Evolutionary conservation across 2,888 invertebrate species (phyloP), one percentile per base, ranked within the genome.

Genomic region (Seira sanloemensis): DNA sequence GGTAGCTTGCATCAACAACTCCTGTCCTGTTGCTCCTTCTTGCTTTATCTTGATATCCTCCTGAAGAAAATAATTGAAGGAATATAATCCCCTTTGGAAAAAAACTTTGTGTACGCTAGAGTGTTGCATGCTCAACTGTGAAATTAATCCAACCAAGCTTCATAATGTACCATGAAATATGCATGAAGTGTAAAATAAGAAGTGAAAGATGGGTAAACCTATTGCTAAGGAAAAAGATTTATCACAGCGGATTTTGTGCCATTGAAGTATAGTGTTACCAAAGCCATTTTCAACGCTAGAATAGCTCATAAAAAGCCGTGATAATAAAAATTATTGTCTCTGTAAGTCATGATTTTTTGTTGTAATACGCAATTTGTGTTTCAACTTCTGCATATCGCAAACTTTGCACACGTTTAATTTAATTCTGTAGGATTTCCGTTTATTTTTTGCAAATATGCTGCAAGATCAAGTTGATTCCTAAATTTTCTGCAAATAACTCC

Each of bases 161-260:
- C 72, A 80, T 80, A 80, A 80, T 80, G 26, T 26, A 74, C 80
- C 80, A 80, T 80, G 80, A 80, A 80, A 80, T 80, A 80, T 80
- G 80, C 80, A 80, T 80, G 80, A 80, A 80, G 80, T 68, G 68
- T 54, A 50, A 37, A 65, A 68, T 50, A 73, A 74, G 58, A 69
- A 50, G 16, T 50, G 50, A 50, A 50, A 62, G 62, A 62, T 62
- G 62, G 62, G 21, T 62, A 58, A 58, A 58, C 58, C 2, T 58
- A 62, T 62, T 16, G n/a, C n/a, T n/a, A 62, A 21, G 21, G 21
- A 23, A 62, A 62, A 62, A 62, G 62, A 62, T 62, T 62, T 62
- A 62, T 62, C 23, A 23, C 62, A 21, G 62, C 62, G 62, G 62
- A 62, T 62, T 62, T 62, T 5, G 4, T 21, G 23, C 62, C 62